A percentile compares a stretch with the other conserved stretches of the same genome.
Evolutionary conservation across 2,113 vertebrate genomes (phyloP).

Genomic region (Sander lucioperca): DNA sequence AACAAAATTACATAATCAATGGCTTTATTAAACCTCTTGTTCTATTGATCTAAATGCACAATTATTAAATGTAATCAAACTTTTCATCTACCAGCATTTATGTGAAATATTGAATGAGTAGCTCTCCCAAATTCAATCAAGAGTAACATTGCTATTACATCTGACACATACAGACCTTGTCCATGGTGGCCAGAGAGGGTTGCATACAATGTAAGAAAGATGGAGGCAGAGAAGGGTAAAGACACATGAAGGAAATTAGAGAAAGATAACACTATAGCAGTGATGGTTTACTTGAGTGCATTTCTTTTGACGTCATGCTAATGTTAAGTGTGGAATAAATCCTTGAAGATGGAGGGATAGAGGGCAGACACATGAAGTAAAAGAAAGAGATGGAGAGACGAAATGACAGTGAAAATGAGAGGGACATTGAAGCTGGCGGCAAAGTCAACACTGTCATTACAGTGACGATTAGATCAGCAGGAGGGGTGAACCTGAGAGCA

Average conservation of each 20-base stretch:
- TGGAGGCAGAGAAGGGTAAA: background rate
- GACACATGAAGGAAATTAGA: background rate
- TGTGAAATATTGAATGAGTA: constrained; percentile 27
- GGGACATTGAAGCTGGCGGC: constrained; percentile 49
- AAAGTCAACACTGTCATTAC: constrained; percentile 76
- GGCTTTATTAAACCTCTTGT: constrained; percentile 55
- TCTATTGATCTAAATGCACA: constrained; percentile 58
- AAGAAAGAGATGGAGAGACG: constrained; percentile 26
- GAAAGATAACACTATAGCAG: constrained; percentile 12
- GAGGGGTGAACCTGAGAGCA: constrained; percentile 59
- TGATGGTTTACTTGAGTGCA: background rate
- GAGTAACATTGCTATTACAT: constrained; percentile 10
- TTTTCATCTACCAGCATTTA: constrained; percentile 18
- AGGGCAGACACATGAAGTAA: constrained; percentile 27
- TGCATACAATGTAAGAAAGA: background rate
- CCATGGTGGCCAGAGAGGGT: background rate
- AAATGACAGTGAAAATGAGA: constrained; percentile 44
- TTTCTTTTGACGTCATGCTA: constrained; percentile 12
- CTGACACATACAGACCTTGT: constrained; percentile 1
- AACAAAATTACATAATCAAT: constrained; percentile 42
- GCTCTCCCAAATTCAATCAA: constrained; percentile 29
- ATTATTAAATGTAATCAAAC: constrained; percentile 43
- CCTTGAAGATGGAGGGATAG: constrained; percentile 26
- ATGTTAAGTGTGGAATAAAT: constrained; percentile 40
- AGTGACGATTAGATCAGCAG: constrained; percentile 66